Base-by-base conservation (phyloP, 2,888 invertebrate species). In the Drosophila anomalipes region DNA sequence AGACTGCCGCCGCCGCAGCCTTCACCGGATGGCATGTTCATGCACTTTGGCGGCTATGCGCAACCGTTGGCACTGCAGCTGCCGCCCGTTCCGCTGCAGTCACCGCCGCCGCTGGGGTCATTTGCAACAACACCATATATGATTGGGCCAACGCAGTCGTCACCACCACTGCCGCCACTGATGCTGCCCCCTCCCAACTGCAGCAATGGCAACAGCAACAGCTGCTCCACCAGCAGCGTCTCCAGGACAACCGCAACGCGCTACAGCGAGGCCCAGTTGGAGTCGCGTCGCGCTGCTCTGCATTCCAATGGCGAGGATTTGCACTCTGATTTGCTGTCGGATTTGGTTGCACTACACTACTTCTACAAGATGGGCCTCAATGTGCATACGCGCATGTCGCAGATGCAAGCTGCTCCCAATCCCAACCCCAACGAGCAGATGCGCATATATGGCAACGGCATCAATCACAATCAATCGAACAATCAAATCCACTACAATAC, bases 291-390 rank as follows among this genome's bases (percentile, higher is more conserved):
- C 39, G 92, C 92, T 0, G 19, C 37, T 37, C 30, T 88, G 6
- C 85, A 90, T 49, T 52, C 76, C 3, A 88, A 83, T 59, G 92
- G 92, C 2, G 78, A 82, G 9, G 93, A 93, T 76, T 85, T 93
- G 65, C 93, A 93, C 0, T 60, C 63, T 94, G 96, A 92, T 77
- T 85, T 93, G 66, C 92, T 93, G 0, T 59, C 61, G 94, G 96
- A 96, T 89, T 93, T 95, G 57, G 92, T 94, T 16, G 95, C 96
- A 9, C 92, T 96, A 72, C 94, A 95, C 70, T 96, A 95, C 91
- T 96, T 95, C 93, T 96, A 95, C 93, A 96, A 96, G 92, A 93
- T 96, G 86, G 96, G 96, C 82, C 93, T 95, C 79, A 95, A 96
- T 16, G 53, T 77, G 72, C 72, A 77, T 49, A 28, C 59, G 62